These are phyloP conservation scores for Pocillopora damicornis DNA, from an alignment of 64 coral and sea anemone species.

Conservation along the genomic window DNA sequence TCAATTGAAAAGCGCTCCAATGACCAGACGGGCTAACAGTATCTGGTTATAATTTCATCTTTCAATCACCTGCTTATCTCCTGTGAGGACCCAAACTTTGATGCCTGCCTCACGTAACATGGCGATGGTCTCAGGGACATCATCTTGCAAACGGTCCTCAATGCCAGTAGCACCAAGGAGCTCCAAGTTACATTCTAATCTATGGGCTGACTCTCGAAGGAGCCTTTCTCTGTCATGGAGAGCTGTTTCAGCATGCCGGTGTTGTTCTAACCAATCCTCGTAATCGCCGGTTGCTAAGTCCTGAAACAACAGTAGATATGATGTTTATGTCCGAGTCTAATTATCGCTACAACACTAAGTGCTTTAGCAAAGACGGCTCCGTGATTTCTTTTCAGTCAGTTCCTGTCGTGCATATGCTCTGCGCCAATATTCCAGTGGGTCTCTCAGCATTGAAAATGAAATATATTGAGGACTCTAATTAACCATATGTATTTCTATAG, in stretches of 20 bases:
- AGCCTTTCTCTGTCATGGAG: slow-evolving; percentile 77
- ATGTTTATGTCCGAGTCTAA: neutral
- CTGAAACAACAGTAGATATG: slow-evolving; percentile 28
- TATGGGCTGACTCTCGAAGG: slow-evolving; percentile 69
- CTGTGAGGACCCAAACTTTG: slow-evolving; percentile 97
- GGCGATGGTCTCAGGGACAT: slow-evolving; percentile 96
- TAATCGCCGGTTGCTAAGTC: slow-evolving; percentile 81
- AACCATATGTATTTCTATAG: too few species aligned
- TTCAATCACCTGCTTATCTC: slow-evolving; percentile 92
- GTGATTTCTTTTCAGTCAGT: too few species aligned
- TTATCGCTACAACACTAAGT: too few species aligned
- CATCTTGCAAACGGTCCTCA: slow-evolving; percentile 96
- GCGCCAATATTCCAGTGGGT: too few species aligned
- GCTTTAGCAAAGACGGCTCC: too few species aligned
- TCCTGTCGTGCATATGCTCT: too few species aligned
- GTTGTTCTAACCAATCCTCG: slow-evolving; percentile 66
- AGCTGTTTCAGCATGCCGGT: slow-evolving; percentile 83
- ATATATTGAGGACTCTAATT: too few species aligned
- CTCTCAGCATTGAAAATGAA: too few species aligned
- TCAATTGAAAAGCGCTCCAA: too few species aligned
- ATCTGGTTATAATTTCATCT: neutral
- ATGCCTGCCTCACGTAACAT: slow-evolving; percentile 84
- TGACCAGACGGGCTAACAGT: too few species aligned
- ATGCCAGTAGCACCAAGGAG: slow-evolving; percentile 95
- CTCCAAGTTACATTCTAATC: slow-evolving; percentile 78